A percentile compares a stretch with the other conserved stretches of the same genome.
Conservation (phyloP, 1,140 invertebrate genomes). For the Potamilus streckersoni region DNA sequence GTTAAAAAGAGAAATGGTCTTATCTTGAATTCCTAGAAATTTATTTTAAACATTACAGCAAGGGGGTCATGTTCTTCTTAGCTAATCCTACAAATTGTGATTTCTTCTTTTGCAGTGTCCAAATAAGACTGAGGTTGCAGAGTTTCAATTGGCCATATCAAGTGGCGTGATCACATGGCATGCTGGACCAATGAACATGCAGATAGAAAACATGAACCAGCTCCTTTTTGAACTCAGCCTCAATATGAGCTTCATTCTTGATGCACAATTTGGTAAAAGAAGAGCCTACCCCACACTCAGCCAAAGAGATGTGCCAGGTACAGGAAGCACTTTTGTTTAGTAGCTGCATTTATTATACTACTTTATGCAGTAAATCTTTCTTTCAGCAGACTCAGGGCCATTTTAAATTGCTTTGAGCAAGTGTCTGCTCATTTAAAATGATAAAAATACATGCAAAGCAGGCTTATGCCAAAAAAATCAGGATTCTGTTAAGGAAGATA, state of each 20-base stretch:
- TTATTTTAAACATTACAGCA: too few species aligned
- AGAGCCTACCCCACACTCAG: slow-evolving; percentile 42
- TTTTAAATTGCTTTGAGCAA: too few species aligned
- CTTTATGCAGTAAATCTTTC: too few species aligned
- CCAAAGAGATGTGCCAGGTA: slow-evolving; percentile 61
- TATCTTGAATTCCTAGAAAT: too few species aligned
- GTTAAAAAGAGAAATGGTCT: neutral
- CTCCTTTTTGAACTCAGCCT: slow-evolving; percentile 44
- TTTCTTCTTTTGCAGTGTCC: slow-evolving; percentile 48
- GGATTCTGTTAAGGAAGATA: too few species aligned
- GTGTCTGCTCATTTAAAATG: too few species aligned
- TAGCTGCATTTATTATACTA: too few species aligned
- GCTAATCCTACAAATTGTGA: neutral
- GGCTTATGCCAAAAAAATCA: too few species aligned
- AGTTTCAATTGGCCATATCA: slow-evolving; percentile 42
- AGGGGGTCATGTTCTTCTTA: too few species aligned
- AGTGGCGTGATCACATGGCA: slow-evolving; percentile 55
- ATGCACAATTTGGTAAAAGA: slow-evolving; percentile 42
- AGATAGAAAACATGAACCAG: slow-evolving; percentile 49
- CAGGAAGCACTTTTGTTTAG: neutral
- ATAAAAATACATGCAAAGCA: too few species aligned
- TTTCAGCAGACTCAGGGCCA: too few species aligned
- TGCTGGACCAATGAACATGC: slow-evolving; percentile 62
- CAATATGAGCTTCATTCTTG: slow-evolving; percentile 42
- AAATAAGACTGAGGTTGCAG: slow-evolving; percentile 17